These are phyloP conservation scores for Podabrus alpinus DNA, from an alignment of 2,888 invertebrate genomes.

Conservation along the genomic window DNA sequence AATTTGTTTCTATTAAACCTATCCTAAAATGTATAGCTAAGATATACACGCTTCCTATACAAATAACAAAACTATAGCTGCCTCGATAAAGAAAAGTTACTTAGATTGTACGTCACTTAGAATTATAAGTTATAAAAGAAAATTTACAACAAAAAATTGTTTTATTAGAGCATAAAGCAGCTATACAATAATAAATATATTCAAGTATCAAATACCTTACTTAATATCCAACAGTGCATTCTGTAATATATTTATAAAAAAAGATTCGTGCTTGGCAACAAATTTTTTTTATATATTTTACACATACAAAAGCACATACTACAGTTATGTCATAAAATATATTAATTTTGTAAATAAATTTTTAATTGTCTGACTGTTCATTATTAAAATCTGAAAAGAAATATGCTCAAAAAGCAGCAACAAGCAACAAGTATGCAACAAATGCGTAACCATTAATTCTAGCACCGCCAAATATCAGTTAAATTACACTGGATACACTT, in stretches of 20 bases:
- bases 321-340: slow-evolving; percentile 25
- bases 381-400: background rate
- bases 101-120: slow-evolving; percentile 10
- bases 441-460: slow-evolving; percentile 45
- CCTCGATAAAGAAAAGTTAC: slow-evolving; percentile 12
- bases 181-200: slow-evolving; percentile 46
- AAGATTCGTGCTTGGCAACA: slow-evolving; percentile 46
- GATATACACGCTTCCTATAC: slow-evolving; percentile 27
- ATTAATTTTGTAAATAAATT: slow-evolving; percentile 20
- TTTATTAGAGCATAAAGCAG: slow-evolving; percentile 39
- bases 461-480: slow-evolving; percentile 44
- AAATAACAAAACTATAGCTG: slow-evolving; percentile 29
- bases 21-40: slow-evolving; percentile 15
- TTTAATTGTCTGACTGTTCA: background rate
- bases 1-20: slow-evolving; percentile 5
- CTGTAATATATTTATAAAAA: slow-evolving; percentile 37
- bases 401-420: slow-evolving; percentile 36
- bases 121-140: slow-evolving; percentile 6
- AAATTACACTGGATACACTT: slow-evolving; percentile 19
- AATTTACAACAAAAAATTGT: slow-evolving; percentile 21
- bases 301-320: slow-evolving; percentile 46
- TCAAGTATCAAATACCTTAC: slow-evolving; percentile 44
- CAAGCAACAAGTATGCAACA: slow-evolving; percentile 49
- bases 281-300: slow-evolving; percentile 46
- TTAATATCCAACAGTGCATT: slow-evolving; percentile 52